Conservation (phyloP, 2,113 vertebrate genomes). For the Macheiramphus alcinus region DNA sequence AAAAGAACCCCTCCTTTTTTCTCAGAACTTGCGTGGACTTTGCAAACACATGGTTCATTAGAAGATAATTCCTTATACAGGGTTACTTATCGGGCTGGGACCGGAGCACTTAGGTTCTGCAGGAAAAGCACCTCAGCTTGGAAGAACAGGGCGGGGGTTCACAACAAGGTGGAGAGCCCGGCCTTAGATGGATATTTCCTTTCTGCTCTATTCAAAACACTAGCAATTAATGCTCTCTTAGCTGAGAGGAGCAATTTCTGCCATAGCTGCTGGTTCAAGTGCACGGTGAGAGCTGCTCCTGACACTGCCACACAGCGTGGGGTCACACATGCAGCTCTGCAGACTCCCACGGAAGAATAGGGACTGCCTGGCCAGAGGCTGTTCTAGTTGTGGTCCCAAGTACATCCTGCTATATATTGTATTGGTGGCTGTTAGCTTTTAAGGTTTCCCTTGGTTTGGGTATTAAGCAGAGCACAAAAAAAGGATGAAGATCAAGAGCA, state of each 20-base stretch:
- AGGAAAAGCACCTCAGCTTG: background rate
- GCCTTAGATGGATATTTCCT: background rate
- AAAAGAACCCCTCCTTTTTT: background rate
- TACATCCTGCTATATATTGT: background rate
- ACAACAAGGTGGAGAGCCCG: background rate
- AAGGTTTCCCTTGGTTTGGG: background rate
- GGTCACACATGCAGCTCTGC: background rate
- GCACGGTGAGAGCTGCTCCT: background rate
- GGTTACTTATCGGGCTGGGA: background rate
- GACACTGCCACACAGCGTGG: background rate
- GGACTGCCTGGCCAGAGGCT: background rate
- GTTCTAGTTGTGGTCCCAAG: background rate
- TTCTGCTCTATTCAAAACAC: background rate
- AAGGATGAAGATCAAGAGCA: background rate
- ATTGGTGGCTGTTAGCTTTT: background rate
- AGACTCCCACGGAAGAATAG: fast-evolving
- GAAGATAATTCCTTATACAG: background rate
- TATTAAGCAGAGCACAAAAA: background rate
- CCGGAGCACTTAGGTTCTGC: background rate
- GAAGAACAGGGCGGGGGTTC: background rate
- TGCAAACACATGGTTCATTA: background rate
- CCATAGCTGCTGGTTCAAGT: background rate
- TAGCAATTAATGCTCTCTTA: background rate
- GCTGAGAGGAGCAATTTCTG: background rate
- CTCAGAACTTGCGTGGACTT: background rate